Conservation (phyloP, 2,888 invertebrate genomes). For the Polyommatus iphigenia region DNA sequence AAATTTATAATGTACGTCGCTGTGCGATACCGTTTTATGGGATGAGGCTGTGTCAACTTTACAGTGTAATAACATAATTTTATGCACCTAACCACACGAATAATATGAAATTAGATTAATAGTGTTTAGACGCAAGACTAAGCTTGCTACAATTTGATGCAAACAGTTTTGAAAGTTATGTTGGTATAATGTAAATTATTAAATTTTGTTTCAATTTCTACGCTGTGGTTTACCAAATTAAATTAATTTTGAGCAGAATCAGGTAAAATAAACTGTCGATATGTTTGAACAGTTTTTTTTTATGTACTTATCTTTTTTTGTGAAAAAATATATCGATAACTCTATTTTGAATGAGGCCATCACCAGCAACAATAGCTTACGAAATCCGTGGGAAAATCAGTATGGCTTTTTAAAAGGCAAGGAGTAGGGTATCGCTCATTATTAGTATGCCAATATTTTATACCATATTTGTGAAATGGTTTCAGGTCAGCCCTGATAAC, state of each 20-base stretch:
- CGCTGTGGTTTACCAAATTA: too few species aligned
- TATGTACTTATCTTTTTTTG: neutral
- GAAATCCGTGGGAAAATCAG: conserved; percentile 70
- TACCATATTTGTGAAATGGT: conserved; percentile 44
- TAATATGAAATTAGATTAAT: conserved; percentile 14
- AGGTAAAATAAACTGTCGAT: too few species aligned
- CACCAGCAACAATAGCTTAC: conserved; percentile 58
- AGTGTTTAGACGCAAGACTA: neutral
- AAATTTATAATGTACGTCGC: conserved; percentile 5
- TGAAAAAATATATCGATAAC: conserved; percentile 54
- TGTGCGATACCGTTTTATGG: conserved; percentile 8
- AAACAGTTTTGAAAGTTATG: neutral
- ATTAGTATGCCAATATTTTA: conserved; percentile 52
- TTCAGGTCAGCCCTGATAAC: conserved; percentile 37
- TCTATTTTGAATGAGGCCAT: conserved; percentile 43
- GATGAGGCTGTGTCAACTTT: conserved; percentile 7
- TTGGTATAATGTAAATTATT: too few species aligned
- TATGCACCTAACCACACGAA: neutral
- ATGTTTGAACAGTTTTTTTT: too few species aligned
- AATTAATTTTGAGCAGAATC: too few species aligned
- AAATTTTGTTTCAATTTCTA: too few species aligned
- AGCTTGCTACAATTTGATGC: neutral
- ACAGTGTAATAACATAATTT: conserved; percentile 15
- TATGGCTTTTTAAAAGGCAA: conserved; percentile 64
- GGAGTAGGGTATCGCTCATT: conserved; percentile 54